Evolutionary conservation across 1,140 invertebrate genomes (phyloP).

Genomic region (Bombus haemorrhoidalis): DNA sequence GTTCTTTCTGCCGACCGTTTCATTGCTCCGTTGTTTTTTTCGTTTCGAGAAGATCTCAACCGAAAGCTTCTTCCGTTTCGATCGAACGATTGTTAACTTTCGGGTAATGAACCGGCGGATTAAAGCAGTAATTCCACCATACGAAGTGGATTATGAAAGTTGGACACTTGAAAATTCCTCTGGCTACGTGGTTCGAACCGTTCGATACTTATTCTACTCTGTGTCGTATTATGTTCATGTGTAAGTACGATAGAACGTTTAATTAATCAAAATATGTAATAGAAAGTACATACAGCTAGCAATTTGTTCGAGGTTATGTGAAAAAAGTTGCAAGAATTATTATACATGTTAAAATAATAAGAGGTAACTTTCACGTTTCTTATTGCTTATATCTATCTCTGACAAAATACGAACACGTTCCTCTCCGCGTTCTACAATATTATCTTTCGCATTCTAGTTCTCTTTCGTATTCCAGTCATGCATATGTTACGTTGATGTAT

Average conservation of each 20-base stretch:
- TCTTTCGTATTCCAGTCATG: not conserved
- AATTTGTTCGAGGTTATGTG: not conserved
- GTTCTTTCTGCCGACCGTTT: not conserved
- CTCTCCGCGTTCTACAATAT: not conserved
- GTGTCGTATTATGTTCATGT: not conserved
- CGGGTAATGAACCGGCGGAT: not conserved
- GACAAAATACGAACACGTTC: not conserved
- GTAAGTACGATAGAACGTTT: not conserved
- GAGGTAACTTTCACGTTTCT: not conserved
- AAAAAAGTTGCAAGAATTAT: not conserved
- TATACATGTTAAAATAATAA: not conserved
- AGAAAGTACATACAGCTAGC: not conserved
- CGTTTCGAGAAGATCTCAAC: not conserved
- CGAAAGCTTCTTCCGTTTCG: not conserved
- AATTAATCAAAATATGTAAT: not conserved
- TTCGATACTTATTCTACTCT: not conserved
- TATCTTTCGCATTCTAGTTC: constrained; percentile 3
- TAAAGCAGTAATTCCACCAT: not conserved
- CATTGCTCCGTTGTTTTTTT: not conserved
- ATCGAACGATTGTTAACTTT: not conserved
- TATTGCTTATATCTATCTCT: not conserved
- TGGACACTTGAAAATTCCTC: not conserved
- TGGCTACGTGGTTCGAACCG: not conserved
- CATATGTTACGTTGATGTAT: not conserved
- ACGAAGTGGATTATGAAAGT: not conserved